Conservation (phyloP, 2,797 vertebrate species). For the Urocyon cinereoargenteus region DNA sequence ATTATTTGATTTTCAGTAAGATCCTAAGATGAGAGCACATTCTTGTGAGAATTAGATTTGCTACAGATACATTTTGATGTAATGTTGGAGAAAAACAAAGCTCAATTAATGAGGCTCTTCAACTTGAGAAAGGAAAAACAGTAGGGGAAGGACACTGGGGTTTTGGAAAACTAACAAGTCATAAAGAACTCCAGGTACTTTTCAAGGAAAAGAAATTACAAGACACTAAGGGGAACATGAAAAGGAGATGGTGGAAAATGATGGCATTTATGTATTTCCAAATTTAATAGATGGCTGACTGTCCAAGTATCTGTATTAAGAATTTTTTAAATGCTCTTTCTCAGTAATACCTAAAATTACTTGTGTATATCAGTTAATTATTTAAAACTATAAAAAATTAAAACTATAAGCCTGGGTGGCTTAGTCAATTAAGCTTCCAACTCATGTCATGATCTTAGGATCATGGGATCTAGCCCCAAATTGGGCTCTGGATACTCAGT, state of each 20-base stretch:
- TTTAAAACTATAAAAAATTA: not conserved
- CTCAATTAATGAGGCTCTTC: slow-evolving; percentile 1
- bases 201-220: not conserved
- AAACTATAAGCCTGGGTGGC: not conserved
- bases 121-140: not conserved
- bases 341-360: not conserved
- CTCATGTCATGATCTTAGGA: not conserved
- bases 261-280: not conserved
- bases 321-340: not conserved
- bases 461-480: not conserved
- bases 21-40: not conserved
- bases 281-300: not conserved
- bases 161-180: not conserved
- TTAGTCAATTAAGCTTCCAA: not conserved
- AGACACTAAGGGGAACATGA: not conserved
- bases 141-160: not conserved
- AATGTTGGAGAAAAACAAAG: not conserved
- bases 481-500: not conserved
- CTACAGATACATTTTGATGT: not conserved
- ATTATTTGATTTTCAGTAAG: not conserved
- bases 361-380: not conserved
- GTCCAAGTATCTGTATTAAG: not conserved
- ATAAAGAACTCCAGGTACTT: not conserved
- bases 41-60: not conserved
- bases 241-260: not conserved